Evolutionary conservation across 2,797 vertebrate genomes (phyloP).

Genomic region (Spinus pinus): DNA sequence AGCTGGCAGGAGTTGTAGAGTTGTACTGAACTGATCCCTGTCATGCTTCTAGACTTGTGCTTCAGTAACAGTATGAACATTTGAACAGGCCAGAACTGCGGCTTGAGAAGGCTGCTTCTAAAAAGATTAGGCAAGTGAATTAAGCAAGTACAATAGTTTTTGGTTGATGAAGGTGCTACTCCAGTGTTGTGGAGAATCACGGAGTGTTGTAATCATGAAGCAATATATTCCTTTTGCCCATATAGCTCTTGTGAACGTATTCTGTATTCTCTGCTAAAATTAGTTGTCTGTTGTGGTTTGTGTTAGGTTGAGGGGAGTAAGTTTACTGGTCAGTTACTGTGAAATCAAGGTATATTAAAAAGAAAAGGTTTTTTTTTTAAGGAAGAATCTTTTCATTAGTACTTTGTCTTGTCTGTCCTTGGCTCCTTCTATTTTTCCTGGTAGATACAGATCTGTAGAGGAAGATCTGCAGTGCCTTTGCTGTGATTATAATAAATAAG

Average conservation of each 20-base stretch:
- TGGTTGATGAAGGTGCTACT: background rate
- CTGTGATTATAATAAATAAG: background rate
- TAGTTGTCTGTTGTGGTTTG: background rate
- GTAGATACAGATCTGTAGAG: background rate
- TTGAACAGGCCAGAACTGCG: background rate
- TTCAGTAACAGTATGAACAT: background rate
- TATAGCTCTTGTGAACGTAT: background rate
- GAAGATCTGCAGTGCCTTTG: background rate
- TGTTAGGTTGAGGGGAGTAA: background rate
- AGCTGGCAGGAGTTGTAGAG: background rate
- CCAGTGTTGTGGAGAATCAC: background rate
- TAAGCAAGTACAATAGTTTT: background rate
- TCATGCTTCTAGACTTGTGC: background rate
- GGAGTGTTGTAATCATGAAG: background rate
- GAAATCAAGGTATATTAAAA: background rate
- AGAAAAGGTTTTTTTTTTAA: background rate
- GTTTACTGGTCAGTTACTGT: background rate
- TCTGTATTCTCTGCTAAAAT: background rate
- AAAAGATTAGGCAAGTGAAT: background rate
- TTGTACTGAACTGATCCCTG: fast-evolving
- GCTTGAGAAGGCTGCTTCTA: background rate
- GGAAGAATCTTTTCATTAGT: background rate
- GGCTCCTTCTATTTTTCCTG: background rate
- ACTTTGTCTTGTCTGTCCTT: background rate
- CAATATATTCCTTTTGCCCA: background rate